A percentile compares a stretch with the other conserved stretches of the same genome.
Evolutionary conservation across 2,888 invertebrate genomes (phyloP).

Genomic region (Eristalis pertinax): DNA sequence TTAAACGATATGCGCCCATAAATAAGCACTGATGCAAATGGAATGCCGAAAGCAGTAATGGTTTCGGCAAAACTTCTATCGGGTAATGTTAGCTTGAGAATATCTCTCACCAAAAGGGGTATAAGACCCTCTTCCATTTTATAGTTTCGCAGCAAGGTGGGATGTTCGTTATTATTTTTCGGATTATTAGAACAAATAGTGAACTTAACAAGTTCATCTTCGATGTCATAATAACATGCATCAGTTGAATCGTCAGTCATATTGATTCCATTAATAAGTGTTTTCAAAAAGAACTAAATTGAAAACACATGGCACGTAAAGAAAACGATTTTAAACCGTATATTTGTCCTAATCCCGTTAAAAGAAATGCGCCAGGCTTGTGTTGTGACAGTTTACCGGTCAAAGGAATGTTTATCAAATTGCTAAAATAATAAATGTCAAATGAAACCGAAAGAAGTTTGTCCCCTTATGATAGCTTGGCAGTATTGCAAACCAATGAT

Average conservation of each 20-base stretch:
- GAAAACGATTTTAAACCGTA: no score
- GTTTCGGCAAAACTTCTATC: slow-evolving; percentile 40
- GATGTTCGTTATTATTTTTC: background rate
- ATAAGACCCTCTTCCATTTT: slow-evolving; percentile 43
- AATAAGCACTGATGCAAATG: slow-evolving; percentile 35
- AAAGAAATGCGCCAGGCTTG: no score
- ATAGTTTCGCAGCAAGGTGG: slow-evolving; percentile 17
- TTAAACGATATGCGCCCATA: slow-evolving; percentile 49
- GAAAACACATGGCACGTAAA: no score
- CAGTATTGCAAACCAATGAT: background rate
- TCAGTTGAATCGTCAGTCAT: background rate
- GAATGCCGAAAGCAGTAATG: slow-evolving; percentile 46
- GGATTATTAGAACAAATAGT: slow-evolving; percentile 15
- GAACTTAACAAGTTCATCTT: slow-evolving; percentile 48
- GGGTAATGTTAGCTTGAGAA: slow-evolving; percentile 37
- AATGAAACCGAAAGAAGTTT: no score
- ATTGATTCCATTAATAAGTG: background rate
- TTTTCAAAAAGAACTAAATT: background rate
- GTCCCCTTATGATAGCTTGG: background rate
- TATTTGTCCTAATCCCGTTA: no score
- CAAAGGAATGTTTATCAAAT: background rate
- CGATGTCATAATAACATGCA: slow-evolving; percentile 16
- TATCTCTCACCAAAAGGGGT: slow-evolving; percentile 62
- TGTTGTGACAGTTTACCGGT: background rate
- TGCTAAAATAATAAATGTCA: background rate